Evolutionary conservation across 2,113 vertebrate genomes (phyloP).

Genomic region (Nesogale talazaci): DNA sequence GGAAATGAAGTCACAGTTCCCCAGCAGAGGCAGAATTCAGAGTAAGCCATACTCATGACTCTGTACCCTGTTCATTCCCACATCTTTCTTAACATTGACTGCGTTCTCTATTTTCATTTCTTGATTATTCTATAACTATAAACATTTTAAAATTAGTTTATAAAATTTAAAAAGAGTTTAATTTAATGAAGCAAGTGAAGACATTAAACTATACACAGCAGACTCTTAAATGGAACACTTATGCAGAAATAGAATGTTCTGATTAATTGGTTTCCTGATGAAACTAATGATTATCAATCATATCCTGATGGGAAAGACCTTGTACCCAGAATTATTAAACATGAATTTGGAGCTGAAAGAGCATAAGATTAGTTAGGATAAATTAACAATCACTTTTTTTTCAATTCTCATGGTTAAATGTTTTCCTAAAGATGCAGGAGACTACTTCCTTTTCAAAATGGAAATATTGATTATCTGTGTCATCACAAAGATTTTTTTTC

Average conservation of each 20-base stretch:
- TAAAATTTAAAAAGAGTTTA: neutral
- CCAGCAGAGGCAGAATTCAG: conserved; percentile 41
- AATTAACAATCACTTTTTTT: conserved; percentile 34
- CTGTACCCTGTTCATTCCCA: neutral
- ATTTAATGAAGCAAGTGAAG: neutral
- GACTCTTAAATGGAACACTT: neutral
- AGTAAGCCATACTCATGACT: neutral
- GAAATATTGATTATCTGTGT: neutral
- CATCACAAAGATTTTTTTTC: neutral
- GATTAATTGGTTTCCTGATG: conserved; percentile 55
- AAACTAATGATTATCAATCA: conserved; percentile 24
- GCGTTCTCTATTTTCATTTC: neutral
- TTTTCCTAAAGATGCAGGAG: neutral
- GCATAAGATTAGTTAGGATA: neutral
- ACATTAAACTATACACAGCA: neutral
- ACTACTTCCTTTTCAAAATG: neutral
- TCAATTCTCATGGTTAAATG: neutral
- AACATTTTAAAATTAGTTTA: neutral
- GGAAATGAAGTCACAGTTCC: conserved; percentile 65
- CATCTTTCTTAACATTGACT: neutral
- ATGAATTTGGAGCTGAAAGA: neutral
- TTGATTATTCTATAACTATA: neutral
- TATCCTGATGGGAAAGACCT: neutral
- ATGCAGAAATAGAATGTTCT: conserved; percentile 3
- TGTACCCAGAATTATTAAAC: neutral